A percentile compares a stretch with the other conserved stretches of the same genome.
phyloP scores from a whole-genome alignment of 2,113 vertebrate genomes.

The Anoura caudifer region DNA sequence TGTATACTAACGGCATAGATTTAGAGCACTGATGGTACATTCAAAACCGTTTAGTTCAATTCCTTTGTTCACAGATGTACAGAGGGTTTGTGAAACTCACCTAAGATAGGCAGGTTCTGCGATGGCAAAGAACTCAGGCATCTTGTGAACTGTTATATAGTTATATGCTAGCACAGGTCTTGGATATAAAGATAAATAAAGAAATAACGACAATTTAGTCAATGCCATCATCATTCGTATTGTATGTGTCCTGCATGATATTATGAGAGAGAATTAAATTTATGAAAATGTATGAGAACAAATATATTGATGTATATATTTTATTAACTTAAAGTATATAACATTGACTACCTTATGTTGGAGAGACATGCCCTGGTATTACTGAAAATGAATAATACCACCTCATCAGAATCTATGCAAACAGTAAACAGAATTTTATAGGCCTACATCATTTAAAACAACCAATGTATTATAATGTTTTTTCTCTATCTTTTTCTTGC shows the following conservation, averaged over 20 bases:
- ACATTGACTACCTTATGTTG: slow-evolving; percentile 14
- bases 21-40: neutral
- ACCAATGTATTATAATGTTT: neutral
- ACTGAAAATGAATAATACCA: neutral
- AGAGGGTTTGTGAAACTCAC: neutral
- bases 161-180: neutral
- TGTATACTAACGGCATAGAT: neutral
- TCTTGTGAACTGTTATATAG: neutral
- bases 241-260: neutral
- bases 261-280: neutral
- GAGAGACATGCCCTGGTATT: neutral
- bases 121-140: neutral
- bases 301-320: neutral
- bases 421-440: slow-evolving; percentile 11
- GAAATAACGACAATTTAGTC: neutral
- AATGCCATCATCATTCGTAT: neutral
- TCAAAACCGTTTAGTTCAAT: slow-evolving; percentile 18
- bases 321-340: neutral
- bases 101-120: neutral
- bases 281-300: neutral
- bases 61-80: slow-evolving; percentile 32
- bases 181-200: neutral
- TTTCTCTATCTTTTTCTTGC: neutral
- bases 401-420: neutral
- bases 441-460: neutral